Evolutionary conservation across 2,797 vertebrate species (phyloP).

Genomic region (Acrocephalus scirpaceus): DNA sequence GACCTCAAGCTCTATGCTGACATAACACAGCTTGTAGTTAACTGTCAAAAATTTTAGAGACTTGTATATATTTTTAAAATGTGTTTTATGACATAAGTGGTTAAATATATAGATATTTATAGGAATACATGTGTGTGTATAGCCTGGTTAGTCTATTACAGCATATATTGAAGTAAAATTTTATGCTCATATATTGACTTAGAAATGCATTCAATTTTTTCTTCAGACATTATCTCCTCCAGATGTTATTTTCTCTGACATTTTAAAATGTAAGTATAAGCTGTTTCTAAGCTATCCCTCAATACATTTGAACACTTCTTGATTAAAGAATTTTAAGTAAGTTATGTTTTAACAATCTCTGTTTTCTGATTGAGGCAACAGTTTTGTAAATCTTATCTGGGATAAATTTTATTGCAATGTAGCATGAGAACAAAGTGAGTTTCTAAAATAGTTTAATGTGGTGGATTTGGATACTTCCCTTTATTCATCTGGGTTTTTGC

Average conservation of each 20-base stretch:
- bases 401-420: neutral
- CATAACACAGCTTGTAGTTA: neutral
- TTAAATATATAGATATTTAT: neutral
- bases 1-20: neutral
- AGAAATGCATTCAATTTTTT: neutral
- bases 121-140: neutral
- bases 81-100: slow-evolving; percentile 20
- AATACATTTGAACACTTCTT: neutral
- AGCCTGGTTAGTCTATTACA: neutral
- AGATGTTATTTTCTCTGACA: slow-evolving; percentile 5
- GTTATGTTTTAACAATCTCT: neutral
- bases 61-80: slow-evolving; percentile 16
- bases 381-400: neutral
- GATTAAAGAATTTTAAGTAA: neutral
- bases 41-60: neutral
- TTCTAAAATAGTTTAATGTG: neutral
- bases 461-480: neutral
- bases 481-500: neutral
- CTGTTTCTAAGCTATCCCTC: neutral
- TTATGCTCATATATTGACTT: neutral
- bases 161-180: neutral
- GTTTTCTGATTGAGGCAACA: neutral
- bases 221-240: neutral
- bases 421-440: neutral
- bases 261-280: neutral